A percentile compares a stretch with the other conserved stretches of the same genome.
These are phyloP conservation scores for Anarsia innoxiella DNA, from an alignment of 2,888 invertebrate species.

Conservation along the genomic window DNA sequence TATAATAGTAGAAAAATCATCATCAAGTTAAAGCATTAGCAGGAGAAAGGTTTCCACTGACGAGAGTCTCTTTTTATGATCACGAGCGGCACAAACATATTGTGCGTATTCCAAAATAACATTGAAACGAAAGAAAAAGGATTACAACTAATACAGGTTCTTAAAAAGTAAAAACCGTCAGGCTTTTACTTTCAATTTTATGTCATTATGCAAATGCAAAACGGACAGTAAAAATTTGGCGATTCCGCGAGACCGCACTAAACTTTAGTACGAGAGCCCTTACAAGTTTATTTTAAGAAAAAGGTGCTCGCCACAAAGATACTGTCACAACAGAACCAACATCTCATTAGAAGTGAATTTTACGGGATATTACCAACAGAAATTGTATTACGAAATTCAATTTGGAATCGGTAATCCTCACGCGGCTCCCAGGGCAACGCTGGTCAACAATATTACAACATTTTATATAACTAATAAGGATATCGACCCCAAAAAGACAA, in stretches of 20 bases:
- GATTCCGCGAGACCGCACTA: background rate
- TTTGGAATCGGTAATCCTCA: constrained; percentile 28
- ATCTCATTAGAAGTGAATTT: constrained; percentile 40
- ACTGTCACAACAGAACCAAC: constrained; percentile 35
- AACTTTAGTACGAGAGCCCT: constrained; percentile 27
- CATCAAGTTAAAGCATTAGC: too few relatives aligned
- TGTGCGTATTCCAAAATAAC: too few relatives aligned
- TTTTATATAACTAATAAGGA: constrained; percentile 1
- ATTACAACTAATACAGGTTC: too few relatives aligned
- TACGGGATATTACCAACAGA: constrained; percentile 29
- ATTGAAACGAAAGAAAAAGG: too few relatives aligned
- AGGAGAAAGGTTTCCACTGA: too few relatives aligned
- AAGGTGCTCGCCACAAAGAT: constrained; percentile 26
- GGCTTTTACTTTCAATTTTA: too few relatives aligned
- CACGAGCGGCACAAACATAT: too few relatives aligned
- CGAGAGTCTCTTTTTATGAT: too few relatives aligned
- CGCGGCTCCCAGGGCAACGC: constrained; percentile 13
- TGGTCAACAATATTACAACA: constrained; percentile 24
- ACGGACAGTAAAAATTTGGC: background rate
- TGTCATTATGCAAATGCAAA: too few relatives aligned
- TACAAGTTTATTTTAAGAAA: constrained; percentile 25
- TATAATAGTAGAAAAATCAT: too few relatives aligned
- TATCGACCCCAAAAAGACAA: background rate
- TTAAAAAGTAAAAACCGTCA: too few relatives aligned
- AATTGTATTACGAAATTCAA: constrained; percentile 39